A percentile compares a stretch with the other conserved stretches of the same genome.
These are phyloP conservation scores for Thamnophis sirtalis DNA, from an alignment of 2,113 vertebrate species.

Conservation along the genomic window DNA sequence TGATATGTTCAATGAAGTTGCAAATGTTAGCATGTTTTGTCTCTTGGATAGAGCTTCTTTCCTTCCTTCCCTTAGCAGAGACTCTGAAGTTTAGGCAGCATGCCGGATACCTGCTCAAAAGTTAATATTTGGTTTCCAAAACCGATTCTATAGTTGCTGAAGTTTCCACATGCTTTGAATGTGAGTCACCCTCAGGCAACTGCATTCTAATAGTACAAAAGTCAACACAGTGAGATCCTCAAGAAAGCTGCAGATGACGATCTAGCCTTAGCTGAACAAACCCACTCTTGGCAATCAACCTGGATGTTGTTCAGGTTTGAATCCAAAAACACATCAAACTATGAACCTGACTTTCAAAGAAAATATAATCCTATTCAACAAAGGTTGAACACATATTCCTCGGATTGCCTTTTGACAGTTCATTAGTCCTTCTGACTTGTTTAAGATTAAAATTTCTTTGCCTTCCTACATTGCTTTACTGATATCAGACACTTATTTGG, in stretches of 20 bases:
- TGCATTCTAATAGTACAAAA: background rate
- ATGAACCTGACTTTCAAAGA: background rate
- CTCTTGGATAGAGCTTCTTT: background rate
- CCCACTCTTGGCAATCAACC: background rate
- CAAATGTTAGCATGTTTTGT: background rate
- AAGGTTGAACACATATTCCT: background rate
- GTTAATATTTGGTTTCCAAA: background rate
- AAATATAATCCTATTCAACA: background rate
- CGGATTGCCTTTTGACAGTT: background rate
- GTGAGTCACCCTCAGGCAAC: background rate
- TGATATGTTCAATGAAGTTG: background rate
- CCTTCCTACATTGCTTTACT: background rate
- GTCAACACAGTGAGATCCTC: background rate
- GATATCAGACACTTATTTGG: background rate
- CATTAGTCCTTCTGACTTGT: background rate
- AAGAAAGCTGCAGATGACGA: background rate
- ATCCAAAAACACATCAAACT: background rate
- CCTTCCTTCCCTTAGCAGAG: background rate
- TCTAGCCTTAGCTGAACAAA: background rate
- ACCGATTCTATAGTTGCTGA: background rate
- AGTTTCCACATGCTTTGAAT: background rate
- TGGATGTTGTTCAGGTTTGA: background rate
- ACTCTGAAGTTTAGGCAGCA: background rate
- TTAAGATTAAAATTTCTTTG: background rate
- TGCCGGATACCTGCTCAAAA: background rate